Evolutionary conservation across 2,113 vertebrate genomes (phyloP), one percentile per base, ranked within the genome.

Genomic region (Sarotherodon lohbergeri): DNA sequence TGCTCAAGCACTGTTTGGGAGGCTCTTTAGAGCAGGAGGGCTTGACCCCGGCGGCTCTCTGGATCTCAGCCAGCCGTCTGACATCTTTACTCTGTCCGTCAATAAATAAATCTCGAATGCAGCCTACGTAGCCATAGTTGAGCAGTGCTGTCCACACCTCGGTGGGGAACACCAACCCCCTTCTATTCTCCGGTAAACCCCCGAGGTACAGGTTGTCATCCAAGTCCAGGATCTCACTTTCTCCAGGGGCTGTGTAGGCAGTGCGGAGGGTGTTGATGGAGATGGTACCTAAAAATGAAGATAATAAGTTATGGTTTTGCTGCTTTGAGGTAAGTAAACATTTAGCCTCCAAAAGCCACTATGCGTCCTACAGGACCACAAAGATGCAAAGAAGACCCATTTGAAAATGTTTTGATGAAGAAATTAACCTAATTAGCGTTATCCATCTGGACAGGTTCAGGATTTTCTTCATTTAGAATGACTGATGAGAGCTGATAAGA

Each of bases 101-200:
- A 78, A 99, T 98, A 96, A 99, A 99, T 61, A 99, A 96, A 94
- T 99, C 99, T 90, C 99, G 96, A 90, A 99, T 98, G 96, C 99
- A 99, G 94, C 99, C 99, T n/a, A 99, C 99, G 0, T 99, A 99
- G 92, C 99, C 99, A 0, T 99, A 99, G 96, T 99, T 99, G 81
- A 99, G 98, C 88, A 99, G 96, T 2, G 99, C 98, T 34, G 98
- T 99, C 99, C 99, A 99, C 93, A 99, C 98, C 92, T 99, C 99
- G 0, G 99, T 99, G 89, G 99, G 98, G 92, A 99, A 99, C 78
- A 99, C 94, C 4, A 99, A 95, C 57, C 98, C 98, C 63, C 97
- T 97, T 94, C 98, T 98, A 85, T 99, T 99, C 95, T 99, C 99
- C 9, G 98, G 99, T 84, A 99, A 96, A 52, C 99, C 99, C 66